Evolutionary conservation across 2,888 invertebrate species (phyloP).

Genomic region (Tachina lurida): DNA sequence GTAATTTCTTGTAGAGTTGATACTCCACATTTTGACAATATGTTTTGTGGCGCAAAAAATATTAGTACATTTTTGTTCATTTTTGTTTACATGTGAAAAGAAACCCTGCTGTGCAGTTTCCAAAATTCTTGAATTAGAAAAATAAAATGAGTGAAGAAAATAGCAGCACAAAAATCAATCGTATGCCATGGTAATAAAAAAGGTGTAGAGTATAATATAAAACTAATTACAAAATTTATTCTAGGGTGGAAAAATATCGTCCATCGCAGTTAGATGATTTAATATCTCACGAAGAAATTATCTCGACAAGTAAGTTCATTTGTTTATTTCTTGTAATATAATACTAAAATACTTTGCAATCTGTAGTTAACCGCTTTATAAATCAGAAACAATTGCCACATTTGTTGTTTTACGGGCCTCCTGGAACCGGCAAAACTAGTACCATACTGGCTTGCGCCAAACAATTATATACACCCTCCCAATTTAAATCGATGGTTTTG

Average conservation of each 20-base stretch:
- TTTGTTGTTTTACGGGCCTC: constrained; percentile 98
- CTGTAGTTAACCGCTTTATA: constrained; percentile 93
- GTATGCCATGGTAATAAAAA: constrained; percentile 78
- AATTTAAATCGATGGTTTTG: constrained; percentile 96
- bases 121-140: not conserved
- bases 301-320: constrained; percentile 92
- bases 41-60: constrained; percentile 60
- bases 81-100: constrained; percentile 51
- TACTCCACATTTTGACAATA: constrained; percentile 19
- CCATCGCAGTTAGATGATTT: constrained; percentile 95
- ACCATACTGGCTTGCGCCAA: constrained; percentile 98
- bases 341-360: not conserved
- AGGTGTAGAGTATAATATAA: not conserved
- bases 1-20: not conserved
- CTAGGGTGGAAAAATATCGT: constrained; percentile 98
- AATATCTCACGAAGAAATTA: constrained; percentile 98
- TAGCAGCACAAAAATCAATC: constrained; percentile 71
- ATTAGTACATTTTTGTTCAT: too few relatives aligned
- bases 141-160: constrained; percentile 71
- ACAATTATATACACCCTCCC: constrained; percentile 93
- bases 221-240: not conserved
- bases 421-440: constrained; percentile 99
- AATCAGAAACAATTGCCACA: constrained; percentile 96
- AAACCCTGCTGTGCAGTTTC: not conserved
- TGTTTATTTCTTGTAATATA: not conserved